phyloP scores from a whole-genome alignment of 2,888 invertebrate species.

The Luperina nickerlii region DNA sequence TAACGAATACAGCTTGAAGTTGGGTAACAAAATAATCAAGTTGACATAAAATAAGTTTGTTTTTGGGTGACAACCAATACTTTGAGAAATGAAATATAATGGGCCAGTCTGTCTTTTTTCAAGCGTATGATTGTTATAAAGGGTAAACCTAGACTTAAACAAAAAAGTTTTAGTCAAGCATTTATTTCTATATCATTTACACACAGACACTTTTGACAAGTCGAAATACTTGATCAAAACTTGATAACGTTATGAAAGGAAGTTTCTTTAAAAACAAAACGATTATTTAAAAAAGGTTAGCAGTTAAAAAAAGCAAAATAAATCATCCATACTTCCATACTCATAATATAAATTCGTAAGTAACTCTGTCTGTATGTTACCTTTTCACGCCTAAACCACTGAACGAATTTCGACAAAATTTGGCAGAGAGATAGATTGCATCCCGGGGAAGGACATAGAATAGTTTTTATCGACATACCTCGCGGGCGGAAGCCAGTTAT shows the following conservation, averaged over 20 bases:
- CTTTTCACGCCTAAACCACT: no score
- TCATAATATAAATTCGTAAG: no score
- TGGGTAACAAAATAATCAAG: constrained; percentile 9
- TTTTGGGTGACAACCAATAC: background rate
- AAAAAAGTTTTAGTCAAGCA: background rate
- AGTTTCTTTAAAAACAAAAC: background rate
- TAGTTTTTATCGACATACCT: no score
- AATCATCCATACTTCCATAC: no score
- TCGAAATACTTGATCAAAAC: background rate
- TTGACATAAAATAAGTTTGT: background rate
- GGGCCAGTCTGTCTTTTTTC: background rate
- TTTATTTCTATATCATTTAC: background rate
- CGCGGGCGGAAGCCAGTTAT: background rate
- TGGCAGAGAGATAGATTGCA: no score
- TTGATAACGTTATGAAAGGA: background rate
- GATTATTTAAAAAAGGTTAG: background rate
- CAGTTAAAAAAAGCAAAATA: background rate
- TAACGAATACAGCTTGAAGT: constrained; percentile 5
- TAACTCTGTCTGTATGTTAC: no score
- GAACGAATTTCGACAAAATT: no score
- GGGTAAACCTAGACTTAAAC: no score
- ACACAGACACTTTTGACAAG: background rate
- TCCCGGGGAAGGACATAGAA: no score
- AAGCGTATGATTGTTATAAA: background rate
- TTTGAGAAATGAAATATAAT: background rate